Evolutionary conservation across 2,888 invertebrate genomes (phyloP), one percentile per base, ranked within the genome.

Genomic region (Eurytoma adleriae): DNA sequence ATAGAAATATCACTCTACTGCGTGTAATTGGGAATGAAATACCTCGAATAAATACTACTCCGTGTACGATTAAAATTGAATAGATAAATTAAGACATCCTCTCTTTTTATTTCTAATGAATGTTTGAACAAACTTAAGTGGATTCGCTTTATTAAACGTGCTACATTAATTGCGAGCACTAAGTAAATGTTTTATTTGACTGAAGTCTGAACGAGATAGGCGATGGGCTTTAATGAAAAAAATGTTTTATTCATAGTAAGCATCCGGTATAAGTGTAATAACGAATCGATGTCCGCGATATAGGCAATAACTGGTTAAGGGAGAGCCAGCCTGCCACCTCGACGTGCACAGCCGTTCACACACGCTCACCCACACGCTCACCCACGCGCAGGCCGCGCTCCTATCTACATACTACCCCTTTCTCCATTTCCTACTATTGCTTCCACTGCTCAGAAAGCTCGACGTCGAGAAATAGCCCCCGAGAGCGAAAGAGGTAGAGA

Each of bases 331-430:
- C 56, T 14, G 40, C 30, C 67, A 72, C 72, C 59, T 72, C 20
- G 14, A 10, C 52, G 2, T 16, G 24, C 59, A 27, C 48, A 0
- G 3, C 1, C 18, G 20, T 30, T 2, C 61, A 40, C 54, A 74
- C 50, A 30, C 18, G 10, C 52, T 20, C 61, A 27, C 30, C 13
- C 14, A 48, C 54, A 13, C 50, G 2, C 18, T n/a, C 16, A 66
- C 20, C 13, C 27, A n/a, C 64, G 40, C 57, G 16, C 68, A 20
- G 68, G 40, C 40, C 16, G 66, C 27, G 50, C 59, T 67, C 82
- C 79, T 83, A 85, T 86, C 85, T 83, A 72, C 73, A 78, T 81
- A 76, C 84, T 83, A 83, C 80, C 80, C 82, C 84, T 84, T 83
- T 78, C 82, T 82, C 71, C 83, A 74, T 80, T 82, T 80, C 82